Evolutionary conservation across 2,797 vertebrate genomes (phyloP).

Genomic region (Tragopan temminckii): DNA sequence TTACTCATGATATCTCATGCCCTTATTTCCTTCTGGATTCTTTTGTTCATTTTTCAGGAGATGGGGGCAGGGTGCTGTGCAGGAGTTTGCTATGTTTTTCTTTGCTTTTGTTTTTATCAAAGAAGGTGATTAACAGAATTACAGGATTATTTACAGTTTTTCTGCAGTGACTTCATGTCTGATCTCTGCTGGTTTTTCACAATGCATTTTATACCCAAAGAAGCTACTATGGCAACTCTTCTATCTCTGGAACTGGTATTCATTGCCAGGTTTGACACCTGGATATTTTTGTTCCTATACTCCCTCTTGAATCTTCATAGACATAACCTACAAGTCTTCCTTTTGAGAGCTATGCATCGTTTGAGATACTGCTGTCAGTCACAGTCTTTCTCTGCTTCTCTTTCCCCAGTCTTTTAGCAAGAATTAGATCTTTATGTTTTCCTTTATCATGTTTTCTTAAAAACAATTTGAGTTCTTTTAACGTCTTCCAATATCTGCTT

Average conservation of each 20-base stretch:
- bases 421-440: not conserved
- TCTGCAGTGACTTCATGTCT: not conserved
- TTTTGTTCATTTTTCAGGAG: not conserved
- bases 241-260: not conserved
- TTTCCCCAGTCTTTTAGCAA: not conserved
- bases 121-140: not conserved
- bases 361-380: not conserved
- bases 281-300: not conserved
- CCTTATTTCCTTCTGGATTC: not conserved
- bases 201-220: not conserved
- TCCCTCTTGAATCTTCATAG: not conserved
- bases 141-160: not conserved
- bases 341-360: not conserved
- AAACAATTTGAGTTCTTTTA: not conserved
- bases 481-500: not conserved
- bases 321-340: not conserved
- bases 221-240: not conserved
- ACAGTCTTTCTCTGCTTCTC: not conserved
- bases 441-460: not conserved
- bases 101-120: not conserved
- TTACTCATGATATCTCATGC: not conserved
- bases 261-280: accelerated
- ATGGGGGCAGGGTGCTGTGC: too few relatives aligned
- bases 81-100: not conserved
- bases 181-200: not conserved